Evolutionary conservation across 2,888 invertebrate species (phyloP).

Genomic region (Lithophane leautieri): DNA sequence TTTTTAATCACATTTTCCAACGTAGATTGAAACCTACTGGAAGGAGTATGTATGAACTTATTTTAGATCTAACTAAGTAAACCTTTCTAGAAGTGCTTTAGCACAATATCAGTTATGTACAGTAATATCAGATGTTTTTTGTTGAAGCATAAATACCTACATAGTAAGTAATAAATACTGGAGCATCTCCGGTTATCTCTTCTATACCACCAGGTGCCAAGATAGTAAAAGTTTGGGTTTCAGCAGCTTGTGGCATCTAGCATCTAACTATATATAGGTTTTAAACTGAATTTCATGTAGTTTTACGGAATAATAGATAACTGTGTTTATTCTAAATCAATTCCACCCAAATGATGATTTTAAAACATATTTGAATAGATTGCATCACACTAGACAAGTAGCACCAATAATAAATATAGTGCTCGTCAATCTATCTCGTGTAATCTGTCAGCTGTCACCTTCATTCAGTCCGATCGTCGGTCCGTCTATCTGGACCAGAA

Average conservation of each 20-base stretch:
- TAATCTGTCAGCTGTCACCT: slow-evolving; percentile 59
- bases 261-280: no score
- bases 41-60: no score
- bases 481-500: slow-evolving; percentile 59
- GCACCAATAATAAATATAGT: slow-evolving; percentile 41
- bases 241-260: no score
- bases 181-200: background rate
- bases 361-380: slow-evolving; percentile 6
- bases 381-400: slow-evolving; percentile 41
- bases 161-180: no score
- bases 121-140: no score
- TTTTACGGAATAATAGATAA: background rate
- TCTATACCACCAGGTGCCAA: background rate
- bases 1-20: background rate
- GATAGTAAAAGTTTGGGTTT: background rate
- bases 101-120: background rate
- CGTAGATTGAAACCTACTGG: background rate
- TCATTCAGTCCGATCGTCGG: slow-evolving; percentile 41
- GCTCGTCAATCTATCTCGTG: slow-evolving; percentile 45
- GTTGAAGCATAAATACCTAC: no score
- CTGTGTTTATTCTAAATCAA: background rate
- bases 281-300: no score
- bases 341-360: background rate
- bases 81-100: background rate
- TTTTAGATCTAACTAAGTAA: background rate